Percentiles rank a stretch among this genome's conserved stretches.
Evolutionary conservation across 1,140 invertebrate genomes (phyloP).

Genomic region (Neodiprion lecontei): DNA sequence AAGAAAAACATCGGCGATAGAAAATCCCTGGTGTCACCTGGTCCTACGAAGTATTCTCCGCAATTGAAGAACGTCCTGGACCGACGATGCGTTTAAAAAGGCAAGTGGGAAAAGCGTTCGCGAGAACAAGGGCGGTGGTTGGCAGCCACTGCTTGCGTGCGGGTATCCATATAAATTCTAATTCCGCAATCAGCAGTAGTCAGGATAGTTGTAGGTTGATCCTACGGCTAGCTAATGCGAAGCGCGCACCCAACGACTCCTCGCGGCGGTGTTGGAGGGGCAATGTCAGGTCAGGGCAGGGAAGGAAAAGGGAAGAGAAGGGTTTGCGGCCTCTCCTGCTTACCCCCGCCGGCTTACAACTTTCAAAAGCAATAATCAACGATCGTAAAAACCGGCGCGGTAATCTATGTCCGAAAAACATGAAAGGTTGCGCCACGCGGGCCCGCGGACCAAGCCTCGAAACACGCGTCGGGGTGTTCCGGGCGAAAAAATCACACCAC

Average conservation of each 20-base stretch:
- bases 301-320: constrained; percentile 25
- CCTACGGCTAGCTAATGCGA: constrained; percentile 55
- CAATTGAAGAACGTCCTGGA: no score
- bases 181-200: constrained; percentile 59
- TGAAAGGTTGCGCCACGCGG: not conserved
- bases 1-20: no score
- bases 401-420: constrained; percentile 3
- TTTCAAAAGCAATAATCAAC: not conserved
- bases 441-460: not conserved
- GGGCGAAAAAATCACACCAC: no score
- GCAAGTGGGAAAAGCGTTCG: no score
- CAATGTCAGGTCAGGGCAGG: constrained; percentile 10
- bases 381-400: not conserved
- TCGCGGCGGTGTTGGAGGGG: not conserved
- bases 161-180: constrained; percentile 60
- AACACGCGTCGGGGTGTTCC: not conserved
- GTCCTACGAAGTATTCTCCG: no score
- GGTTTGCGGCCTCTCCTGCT: not conserved
- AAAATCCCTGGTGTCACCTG: no score
- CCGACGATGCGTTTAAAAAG: no score
- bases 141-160: constrained; percentile 57
- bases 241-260: constrained; percentile 33
- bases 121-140: constrained; percentile 12
- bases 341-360: not conserved
- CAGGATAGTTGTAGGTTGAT: constrained; percentile 58